Conservation (phyloP, 1,140 invertebrate genomes). For the Anoplophora glabripennis region DNA sequence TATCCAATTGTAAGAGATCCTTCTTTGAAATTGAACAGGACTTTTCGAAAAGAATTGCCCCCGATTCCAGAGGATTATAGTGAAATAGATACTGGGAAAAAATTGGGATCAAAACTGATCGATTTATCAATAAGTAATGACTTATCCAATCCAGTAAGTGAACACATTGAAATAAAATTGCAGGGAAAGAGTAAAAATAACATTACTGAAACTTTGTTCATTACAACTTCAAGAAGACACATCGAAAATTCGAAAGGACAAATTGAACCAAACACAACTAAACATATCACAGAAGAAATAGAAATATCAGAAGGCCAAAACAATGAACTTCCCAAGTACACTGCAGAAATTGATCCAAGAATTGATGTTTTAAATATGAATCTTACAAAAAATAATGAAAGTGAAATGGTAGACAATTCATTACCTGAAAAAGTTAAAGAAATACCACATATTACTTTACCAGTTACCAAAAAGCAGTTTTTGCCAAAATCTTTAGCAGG, state of each 20-base stretch:
- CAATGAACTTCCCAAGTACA: background rate
- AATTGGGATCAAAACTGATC: constrained; percentile 14
- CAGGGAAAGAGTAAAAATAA: background rate
- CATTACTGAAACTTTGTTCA: constrained; percentile 1
- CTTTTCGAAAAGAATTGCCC: constrained; percentile 44
- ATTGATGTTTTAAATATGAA: constrained; percentile 31
- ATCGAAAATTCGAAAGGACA: background rate
- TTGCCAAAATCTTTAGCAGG: constrained; percentile 31
- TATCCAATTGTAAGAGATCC: constrained; percentile 36
- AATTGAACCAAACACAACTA: constrained; percentile 1
- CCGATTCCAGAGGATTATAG: constrained; percentile 21
- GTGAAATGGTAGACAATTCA: constrained; percentile 18
- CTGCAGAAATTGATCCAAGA: constrained; percentile 31
- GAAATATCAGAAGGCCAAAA: constrained; percentile 1
- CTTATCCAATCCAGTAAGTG: constrained; percentile 13
- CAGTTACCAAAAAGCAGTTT: constrained; percentile 28
- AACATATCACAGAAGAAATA: constrained; percentile 12
- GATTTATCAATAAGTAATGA: constrained; percentile 20
- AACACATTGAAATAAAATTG: constrained; percentile 9
- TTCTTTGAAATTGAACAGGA: constrained; percentile 41
- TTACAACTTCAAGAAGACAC: constrained; percentile 1
- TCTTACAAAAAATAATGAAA: constrained; percentile 27
- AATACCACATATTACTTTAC: background rate
- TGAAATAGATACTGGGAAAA: constrained; percentile 5
- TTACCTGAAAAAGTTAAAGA: too few species aligned